phyloP scores from a whole-genome alignment of 2,797 vertebrate genomes.

The Falco naumanni region DNA sequence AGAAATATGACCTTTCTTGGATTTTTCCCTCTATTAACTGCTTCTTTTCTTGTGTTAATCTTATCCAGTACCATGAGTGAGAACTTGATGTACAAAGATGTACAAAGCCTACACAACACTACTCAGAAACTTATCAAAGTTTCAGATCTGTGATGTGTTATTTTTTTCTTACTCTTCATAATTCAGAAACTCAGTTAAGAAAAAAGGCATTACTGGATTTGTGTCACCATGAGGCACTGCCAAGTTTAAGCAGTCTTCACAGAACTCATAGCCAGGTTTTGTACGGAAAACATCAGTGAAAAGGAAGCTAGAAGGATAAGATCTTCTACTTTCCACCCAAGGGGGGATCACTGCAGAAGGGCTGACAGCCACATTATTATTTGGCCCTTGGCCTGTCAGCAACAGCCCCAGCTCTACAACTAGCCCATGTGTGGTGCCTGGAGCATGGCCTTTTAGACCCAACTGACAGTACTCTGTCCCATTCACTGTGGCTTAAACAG shows the following conservation, averaged over 20 bases:
- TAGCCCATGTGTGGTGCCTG: rapidly evolving
- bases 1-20: constrained; percentile 26
- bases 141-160: constrained; percentile 46
- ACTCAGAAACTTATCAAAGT: constrained; percentile 68
- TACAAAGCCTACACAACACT: constrained; percentile 53
- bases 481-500: neutral
- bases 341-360: neutral
- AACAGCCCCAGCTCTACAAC: neutral
- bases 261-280: neutral
- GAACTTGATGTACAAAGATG: constrained; percentile 14
- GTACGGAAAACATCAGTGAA: neutral
- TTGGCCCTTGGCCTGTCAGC: neutral
- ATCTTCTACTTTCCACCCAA: neutral
- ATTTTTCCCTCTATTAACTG: constrained; percentile 2
- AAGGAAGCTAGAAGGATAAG: neutral
- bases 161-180: constrained; percentile 38
- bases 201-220: constrained; percentile 27
- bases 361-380: neutral
- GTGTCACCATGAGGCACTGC: neutral
- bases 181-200: constrained; percentile 46
- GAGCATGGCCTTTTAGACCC: neutral
- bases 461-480: neutral
- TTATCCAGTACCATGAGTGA: neutral
- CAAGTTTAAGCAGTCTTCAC: neutral
- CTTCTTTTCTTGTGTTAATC: neutral